Base-by-base conservation (phyloP, 92 coral and sea anemone genomes). In the Porites lobata region DNA sequence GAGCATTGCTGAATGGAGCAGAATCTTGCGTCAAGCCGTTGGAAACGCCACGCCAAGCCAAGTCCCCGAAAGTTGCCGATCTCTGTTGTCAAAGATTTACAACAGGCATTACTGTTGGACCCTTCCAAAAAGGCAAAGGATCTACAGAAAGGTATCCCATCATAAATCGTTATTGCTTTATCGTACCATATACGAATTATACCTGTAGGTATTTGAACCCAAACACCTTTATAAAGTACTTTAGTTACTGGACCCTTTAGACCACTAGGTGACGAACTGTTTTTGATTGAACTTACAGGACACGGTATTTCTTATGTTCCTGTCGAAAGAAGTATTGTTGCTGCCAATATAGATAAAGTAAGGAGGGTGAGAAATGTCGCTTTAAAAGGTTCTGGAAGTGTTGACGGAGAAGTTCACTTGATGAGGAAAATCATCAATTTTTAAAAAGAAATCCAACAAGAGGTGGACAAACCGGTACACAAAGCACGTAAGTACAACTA, bases 31-130 rank as follows among this genome's bases (percentile, higher is more conserved):
- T 26, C 32, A 26, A 26, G 32, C 32, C 32, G 32, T 26, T 26
- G 32, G 32, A 26, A n/a, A n/a, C n/a, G 70, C 51, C 86, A 82
- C 52, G 65, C 66, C 19, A 82, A 70, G 63, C 86, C 86, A 10
- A 70, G 77, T 52, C 77, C 86, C 13, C 86, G 72, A 21, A 69
- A 65, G 24, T 38, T 82, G 24, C 77, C 76, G 32, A 32, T 13
- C 1, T 15, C 43, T 10, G 15, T 82, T 10, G 29, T 43, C 24
- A 21, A 53, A 1, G 86, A 82, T n/a, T 50, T 82, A 65, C 43
- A 47, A 9, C 9, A 71, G 56, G 63, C 77, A 12, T 22, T 70
- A 15, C 47, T 61, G n/a, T 20, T 50, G 17, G 86, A 82, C 38
- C 86, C 86, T 24, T 82, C 79, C 19, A 47, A 38, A 58, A 82